Evolutionary conservation across 2,888 invertebrate genomes (phyloP).

Genomic region (Xylocampa areola): DNA sequence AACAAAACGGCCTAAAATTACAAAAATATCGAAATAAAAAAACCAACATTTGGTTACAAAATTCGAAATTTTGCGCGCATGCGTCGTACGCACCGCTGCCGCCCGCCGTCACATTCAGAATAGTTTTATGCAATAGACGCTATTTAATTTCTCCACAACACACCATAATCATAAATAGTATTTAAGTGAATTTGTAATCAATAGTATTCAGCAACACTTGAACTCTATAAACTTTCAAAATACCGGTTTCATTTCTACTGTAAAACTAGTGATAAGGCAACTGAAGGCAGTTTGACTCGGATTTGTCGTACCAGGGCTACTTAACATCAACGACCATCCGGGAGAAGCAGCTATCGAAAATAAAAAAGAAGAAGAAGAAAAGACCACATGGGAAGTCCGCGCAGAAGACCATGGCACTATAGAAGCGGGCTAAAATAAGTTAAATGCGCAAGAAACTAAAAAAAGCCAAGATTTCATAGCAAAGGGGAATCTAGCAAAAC

Average conservation of each 20-base stretch:
- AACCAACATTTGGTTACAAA: slow-evolving; percentile 81
- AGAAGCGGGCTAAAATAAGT: slow-evolving; percentile 80
- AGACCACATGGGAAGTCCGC: slow-evolving; percentile 76
- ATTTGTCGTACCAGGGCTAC: slow-evolving; percentile 84
- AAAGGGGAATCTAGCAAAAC: slow-evolving; percentile 82
- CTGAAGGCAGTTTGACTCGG: slow-evolving; percentile 85
- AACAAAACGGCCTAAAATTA: slow-evolving; percentile 70
- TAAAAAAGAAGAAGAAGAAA: slow-evolving; percentile 73
- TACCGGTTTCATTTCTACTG: slow-evolving; percentile 85
- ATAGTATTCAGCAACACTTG: slow-evolving; percentile 89
- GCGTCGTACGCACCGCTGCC: slow-evolving; percentile 79
- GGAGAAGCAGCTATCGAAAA: slow-evolving; percentile 78
- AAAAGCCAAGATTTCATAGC: slow-evolving; percentile 85
- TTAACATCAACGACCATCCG: slow-evolving; percentile 85
- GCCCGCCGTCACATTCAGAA: slow-evolving; percentile 88
- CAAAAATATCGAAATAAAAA: slow-evolving; percentile 79
- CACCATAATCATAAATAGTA: slow-evolving; percentile 85
- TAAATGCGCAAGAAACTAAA: slow-evolving; percentile 87
- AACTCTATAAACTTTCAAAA: slow-evolving; percentile 78
- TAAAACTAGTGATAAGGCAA: slow-evolving; percentile 88
- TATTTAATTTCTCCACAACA: slow-evolving; percentile 79
- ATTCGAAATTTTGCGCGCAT: slow-evolving; percentile 87
- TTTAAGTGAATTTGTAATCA: slow-evolving; percentile 85
- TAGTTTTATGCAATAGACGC: slow-evolving; percentile 88
- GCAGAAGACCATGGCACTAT: slow-evolving; percentile 78